phyloP scores from a whole-genome alignment of 2,113 vertebrate species.

The Channa maculata region DNA sequence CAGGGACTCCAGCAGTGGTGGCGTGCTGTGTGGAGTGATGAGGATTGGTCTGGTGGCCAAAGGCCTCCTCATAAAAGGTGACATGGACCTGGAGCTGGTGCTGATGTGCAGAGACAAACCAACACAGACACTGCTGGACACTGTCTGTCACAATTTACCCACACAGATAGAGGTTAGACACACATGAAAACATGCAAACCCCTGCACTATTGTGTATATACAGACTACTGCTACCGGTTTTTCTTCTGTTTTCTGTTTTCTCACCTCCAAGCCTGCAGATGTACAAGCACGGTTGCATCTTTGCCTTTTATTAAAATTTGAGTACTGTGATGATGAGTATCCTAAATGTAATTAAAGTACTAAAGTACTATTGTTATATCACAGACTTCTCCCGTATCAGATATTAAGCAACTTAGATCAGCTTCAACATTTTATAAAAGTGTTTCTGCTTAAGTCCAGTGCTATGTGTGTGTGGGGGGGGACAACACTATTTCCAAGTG shows the following conservation, averaged over 20 bases:
- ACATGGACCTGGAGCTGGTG: slow-evolving; percentile 98
- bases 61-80: slow-evolving; percentile 97
- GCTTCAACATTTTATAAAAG: neutral
- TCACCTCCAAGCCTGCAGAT: neutral
- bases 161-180: slow-evolving; percentile 87
- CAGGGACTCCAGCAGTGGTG: slow-evolving; percentile 91
- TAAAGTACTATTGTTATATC: slow-evolving; percentile 4
- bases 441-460: neutral
- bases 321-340: no score
- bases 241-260: neutral
- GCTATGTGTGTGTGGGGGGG: slow-evolving; percentile 2
- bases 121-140: slow-evolving; percentile 91
- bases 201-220: slow-evolving; percentile 2
- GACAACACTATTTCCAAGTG: slow-evolving; percentile 39
- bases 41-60: slow-evolving; percentile 98
- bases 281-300: neutral
- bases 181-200: neutral
- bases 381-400: slow-evolving; percentile 14
- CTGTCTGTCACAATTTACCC: slow-evolving; percentile 94
- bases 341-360: no score
- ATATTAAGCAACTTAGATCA: slow-evolving; percentile 14
- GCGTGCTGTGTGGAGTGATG: slow-evolving; percentile 95
- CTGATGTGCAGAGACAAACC: slow-evolving; percentile 98
- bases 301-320: neutral
- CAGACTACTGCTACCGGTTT: neutral